Percentiles rank a stretch among this genome's conserved stretches.
phyloP scores from a whole-genome alignment of 2,113 vertebrate genomes.

The Elephas maximus region DNA sequence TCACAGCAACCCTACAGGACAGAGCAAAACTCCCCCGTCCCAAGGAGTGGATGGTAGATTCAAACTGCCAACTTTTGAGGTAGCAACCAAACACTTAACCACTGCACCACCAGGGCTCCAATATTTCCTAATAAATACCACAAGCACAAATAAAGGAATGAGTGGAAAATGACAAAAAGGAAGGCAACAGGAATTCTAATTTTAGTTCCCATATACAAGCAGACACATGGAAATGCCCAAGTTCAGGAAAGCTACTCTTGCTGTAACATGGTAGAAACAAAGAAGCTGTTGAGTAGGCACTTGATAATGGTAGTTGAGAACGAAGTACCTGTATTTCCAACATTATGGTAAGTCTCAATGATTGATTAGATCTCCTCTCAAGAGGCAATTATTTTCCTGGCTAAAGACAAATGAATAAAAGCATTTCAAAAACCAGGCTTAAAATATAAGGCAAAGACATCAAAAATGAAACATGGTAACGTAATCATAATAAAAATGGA shows the following conservation, averaged over 20 bases:
- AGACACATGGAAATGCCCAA: not conserved
- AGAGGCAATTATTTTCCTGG: constrained; percentile 1
- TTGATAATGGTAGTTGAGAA: constrained; percentile 25
- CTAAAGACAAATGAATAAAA: constrained; percentile 2
- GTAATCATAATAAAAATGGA: not conserved
- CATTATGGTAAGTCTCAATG: not conserved
- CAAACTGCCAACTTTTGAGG: too few relatives aligned
- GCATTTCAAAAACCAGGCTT: not conserved
- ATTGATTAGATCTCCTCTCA: not conserved
- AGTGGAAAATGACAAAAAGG: not conserved
- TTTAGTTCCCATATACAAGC: not conserved
- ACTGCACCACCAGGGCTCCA: too few relatives aligned
- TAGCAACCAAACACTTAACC: too few relatives aligned
- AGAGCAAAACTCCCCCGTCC: too few relatives aligned
- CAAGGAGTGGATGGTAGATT: too few relatives aligned
- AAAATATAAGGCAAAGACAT: constrained; percentile 34
- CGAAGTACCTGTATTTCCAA: not conserved
- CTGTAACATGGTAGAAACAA: not conserved
- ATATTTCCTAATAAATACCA: not conserved
- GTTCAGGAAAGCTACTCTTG: not conserved
- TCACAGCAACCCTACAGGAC: too few relatives aligned
- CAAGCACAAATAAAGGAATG: not conserved
- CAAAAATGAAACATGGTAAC: not conserved
- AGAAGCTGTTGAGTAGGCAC: not conserved
- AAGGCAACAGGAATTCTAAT: not conserved